Percentiles rank a stretch among this genome's conserved stretches.
Evolutionary conservation across 2,888 invertebrate species (phyloP).

Genomic region (Limenitis arthemis): DNA sequence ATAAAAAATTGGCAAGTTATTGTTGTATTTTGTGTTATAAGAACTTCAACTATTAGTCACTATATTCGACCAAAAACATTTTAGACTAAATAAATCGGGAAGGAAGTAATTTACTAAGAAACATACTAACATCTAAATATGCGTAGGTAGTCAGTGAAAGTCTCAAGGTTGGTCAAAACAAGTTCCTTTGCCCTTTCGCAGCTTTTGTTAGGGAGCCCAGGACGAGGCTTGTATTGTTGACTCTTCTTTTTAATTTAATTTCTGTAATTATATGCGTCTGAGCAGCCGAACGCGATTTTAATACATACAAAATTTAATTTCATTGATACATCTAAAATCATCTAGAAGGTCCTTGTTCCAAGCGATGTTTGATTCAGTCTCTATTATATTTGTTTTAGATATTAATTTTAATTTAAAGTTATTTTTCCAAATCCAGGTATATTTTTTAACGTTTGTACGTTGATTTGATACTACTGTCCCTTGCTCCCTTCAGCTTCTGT

Average conservation of each 20-base stretch:
- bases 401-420: too few species aligned
- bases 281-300: constrained; percentile 53
- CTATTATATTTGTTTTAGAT: too few species aligned
- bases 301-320: constrained; percentile 38
- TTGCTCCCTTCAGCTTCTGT: too few species aligned
- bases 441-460: too few species aligned
- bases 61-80: background rate
- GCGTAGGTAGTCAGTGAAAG: constrained; percentile 68
- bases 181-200: constrained; percentile 70
- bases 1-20: too few species aligned
- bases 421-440: too few species aligned
- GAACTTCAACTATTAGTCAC: too few species aligned
- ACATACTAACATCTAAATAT: constrained; percentile 32
- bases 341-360: too few species aligned
- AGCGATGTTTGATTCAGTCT: too few species aligned
- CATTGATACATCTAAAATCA: too few species aligned
- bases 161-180: constrained; percentile 63
- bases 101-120: constrained; percentile 9
- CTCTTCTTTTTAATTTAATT: constrained; percentile 54
- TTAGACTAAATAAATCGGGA: background rate
- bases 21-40: too few species aligned
- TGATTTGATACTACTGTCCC: too few species aligned
- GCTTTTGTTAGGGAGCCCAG: constrained; percentile 68
- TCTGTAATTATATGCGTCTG: constrained; percentile 66
- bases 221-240: constrained; percentile 64